Percentiles rank a stretch among this genome's conserved stretches.
Conservation (phyloP, 2,113 vertebrate species). For the Indicator indicator region DNA sequence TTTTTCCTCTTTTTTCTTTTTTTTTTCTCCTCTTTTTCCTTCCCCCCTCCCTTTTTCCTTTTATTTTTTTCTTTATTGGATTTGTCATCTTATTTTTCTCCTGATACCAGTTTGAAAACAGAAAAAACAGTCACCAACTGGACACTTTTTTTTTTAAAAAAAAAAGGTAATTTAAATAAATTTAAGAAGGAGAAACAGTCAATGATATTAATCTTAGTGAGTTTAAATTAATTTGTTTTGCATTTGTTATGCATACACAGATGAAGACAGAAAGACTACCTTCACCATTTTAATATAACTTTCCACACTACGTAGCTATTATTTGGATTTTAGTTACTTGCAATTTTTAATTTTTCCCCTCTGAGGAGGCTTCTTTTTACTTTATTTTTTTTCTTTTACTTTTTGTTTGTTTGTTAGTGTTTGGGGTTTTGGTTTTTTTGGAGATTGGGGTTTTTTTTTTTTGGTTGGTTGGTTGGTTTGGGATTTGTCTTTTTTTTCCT, state of each 20-base stretch:
- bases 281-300: neutral
- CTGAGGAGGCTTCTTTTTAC: neutral
- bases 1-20: neutral
- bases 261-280: neutral
- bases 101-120: neutral
- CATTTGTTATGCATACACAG: neutral
- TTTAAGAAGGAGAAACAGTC: neutral
- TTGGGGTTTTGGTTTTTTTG: too few relatives aligned
- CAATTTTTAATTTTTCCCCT: neutral
- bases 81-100: neutral
- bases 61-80: neutral
- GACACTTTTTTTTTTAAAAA: neutral
- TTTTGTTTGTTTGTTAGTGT: too few relatives aligned
- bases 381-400: neutral
- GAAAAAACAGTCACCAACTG: neutral
- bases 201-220: accelerated
- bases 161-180: neutral
- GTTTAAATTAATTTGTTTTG: neutral
- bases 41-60: too few relatives aligned
- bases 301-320: neutral
- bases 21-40: too few relatives aligned
- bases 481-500: too few relatives aligned
- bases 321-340: neutral
- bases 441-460: neutral
- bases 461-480: too few relatives aligned